Base-by-base conservation (phyloP, 2,113 vertebrate genomes). In the Myotis davidii region DNA sequence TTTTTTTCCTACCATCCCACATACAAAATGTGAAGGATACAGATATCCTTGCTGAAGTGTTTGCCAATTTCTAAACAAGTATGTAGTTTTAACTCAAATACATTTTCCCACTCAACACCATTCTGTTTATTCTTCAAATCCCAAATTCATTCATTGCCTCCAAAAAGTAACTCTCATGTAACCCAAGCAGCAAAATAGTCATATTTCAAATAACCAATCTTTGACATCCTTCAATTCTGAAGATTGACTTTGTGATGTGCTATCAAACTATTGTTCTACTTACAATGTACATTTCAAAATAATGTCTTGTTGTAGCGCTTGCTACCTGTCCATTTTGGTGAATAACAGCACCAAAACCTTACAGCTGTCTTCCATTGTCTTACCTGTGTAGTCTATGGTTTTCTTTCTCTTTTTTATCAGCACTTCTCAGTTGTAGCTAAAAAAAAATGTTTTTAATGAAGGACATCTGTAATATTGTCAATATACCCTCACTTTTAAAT, bases 31-130 rank as follows among this genome's bases (percentile, higher is more conserved):
- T 42, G 25, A 77, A 79, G 12, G n/a, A 45, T 45, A 25, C 18
- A 45, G 39, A 37, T 27, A 9, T 25, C 10, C 45, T 32, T 65
- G 9, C n/a, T 48, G 5, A 82, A 69, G 6, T 39, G 9, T 59
- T 2, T 84, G 52, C 70, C 5, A 20, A 34, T 34, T 32, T 88
- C 17, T 77, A 32, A 20, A 42, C 13, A 64, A 3, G 11, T 6
- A 37, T 61, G 11, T 32, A 27, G 0, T 17, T 50, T 92, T 54
- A 72, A 77, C 3, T 48, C 8, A 54, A 29, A 27, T 59, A 17
- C 2, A 42, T 45, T n/a, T 56, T 17, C 0, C 11, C 0, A 1
- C 11, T 54, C 12, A 81, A 27, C 4, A 59, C 1, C 17, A 42
- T 2, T 52, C 16, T 77, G 17, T 2, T 32, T 45, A 54, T 34